Percentiles rank a stretch among this genome's conserved stretches.
Conservation (phyloP, 1,140 invertebrate species). For the Himalopsyche phryganea region DNA sequence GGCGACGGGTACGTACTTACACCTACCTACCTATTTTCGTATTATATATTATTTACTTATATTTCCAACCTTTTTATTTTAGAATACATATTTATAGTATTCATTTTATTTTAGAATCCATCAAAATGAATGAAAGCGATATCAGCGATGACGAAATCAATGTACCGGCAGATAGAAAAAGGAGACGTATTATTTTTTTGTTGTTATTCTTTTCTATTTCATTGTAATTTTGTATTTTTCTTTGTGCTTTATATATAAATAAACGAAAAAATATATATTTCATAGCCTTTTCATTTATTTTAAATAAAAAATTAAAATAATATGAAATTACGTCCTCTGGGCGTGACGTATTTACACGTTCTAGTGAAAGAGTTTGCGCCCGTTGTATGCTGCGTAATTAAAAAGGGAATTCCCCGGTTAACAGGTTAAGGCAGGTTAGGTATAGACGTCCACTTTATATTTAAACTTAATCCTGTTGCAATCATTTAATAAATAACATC, state of each 20-base stretch:
- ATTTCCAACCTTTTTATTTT: conserved; percentile 23
- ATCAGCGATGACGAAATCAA: conserved; percentile 28
- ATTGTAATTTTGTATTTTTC: conserved; percentile 12
- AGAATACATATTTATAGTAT: conserved; percentile 21
- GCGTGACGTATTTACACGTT: conserved; percentile 12
- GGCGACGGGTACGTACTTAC: conserved; percentile 18
- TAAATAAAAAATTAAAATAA: conserved; percentile 3
- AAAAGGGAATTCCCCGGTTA: too few species aligned
- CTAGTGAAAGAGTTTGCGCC: conserved; percentile 21
- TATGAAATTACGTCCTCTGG: conserved; percentile 12
- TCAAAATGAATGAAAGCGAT: conserved; percentile 22
- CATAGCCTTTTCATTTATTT: conserved; percentile 22
- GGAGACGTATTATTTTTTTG: conserved; percentile 29
- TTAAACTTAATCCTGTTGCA: too few species aligned
- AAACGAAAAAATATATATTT: conserved; percentile 20
- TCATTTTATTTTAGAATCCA: too few species aligned
- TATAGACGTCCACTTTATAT: too few species aligned
- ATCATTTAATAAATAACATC: too few species aligned
- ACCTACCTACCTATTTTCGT: conserved; percentile 21
- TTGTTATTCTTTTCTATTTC: too few species aligned
- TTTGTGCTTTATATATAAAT: conserved; percentile 18
- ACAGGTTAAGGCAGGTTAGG: too few species aligned
- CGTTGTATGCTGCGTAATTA: too few species aligned
- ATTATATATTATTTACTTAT: conserved; percentile 26
- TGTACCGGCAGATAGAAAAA: too few species aligned